Percentiles rank a stretch among this genome's conserved stretches.
Evolutionary conservation across 1,140 invertebrate genomes (phyloP).

Genomic region (Adelges cooleyi): DNA sequence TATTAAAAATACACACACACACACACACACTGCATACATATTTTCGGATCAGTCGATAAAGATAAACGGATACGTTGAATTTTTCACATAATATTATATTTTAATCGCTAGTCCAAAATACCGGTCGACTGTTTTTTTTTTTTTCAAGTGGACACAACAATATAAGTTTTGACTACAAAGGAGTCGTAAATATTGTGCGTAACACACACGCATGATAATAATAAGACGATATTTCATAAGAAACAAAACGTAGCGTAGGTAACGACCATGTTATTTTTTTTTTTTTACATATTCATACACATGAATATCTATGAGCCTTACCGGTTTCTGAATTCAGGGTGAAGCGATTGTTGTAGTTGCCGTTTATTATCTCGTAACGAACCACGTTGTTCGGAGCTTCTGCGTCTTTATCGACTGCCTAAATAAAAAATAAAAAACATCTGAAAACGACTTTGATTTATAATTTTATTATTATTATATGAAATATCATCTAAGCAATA

Average conservation of each 20-base stretch:
- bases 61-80: too few relatives aligned
- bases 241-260: not conserved
- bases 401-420: slow-evolving; percentile 69
- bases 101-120: not conserved
- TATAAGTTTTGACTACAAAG: slow-evolving; percentile 1
- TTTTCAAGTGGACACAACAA: not conserved
- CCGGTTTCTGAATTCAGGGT: slow-evolving; percentile 63
- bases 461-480: too few relatives aligned
- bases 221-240: slow-evolving; percentile 21
- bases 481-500: too few relatives aligned
- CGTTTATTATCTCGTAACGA: slow-evolving; percentile 68
- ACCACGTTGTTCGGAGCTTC: slow-evolving; percentile 76
- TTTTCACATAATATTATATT: not conserved
- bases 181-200: slow-evolving; percentile 20
- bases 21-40: too few relatives aligned
- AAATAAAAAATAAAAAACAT: slow-evolving; percentile 13
- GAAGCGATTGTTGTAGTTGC: slow-evolving; percentile 70
- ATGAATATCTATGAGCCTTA: slow-evolving; percentile 37
- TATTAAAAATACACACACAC: too few relatives aligned
- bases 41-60: too few relatives aligned
- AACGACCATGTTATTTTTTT: not conserved
- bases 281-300: not conserved
- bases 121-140: too few relatives aligned
- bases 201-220: not conserved
- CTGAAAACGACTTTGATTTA: not conserved